Evolutionary conservation across 2,113 vertebrate species (phyloP).

Genomic region (Ophiodon elongatus): DNA sequence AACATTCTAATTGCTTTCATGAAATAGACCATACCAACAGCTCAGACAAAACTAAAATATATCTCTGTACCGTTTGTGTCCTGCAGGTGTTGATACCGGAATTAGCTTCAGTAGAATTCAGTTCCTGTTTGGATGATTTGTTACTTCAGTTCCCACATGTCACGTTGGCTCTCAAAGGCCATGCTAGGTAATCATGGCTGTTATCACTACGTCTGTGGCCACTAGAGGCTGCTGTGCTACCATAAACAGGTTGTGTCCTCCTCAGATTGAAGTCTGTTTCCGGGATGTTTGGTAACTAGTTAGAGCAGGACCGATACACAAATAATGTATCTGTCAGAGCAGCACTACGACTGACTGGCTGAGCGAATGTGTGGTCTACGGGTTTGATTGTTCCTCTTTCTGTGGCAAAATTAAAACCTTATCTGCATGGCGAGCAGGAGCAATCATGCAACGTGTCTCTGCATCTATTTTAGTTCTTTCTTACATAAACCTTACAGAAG

Average conservation of each 20-base stretch:
- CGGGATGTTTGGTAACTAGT: background rate
- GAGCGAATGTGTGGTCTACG: background rate
- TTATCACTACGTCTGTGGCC: slow-evolving; percentile 27
- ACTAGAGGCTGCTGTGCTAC: slow-evolving; percentile 73
- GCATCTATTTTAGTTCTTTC: slow-evolving; percentile 4
- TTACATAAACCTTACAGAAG: background rate
- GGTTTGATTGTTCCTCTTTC: background rate
- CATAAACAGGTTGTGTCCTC: slow-evolving; percentile 5
- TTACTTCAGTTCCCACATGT: background rate
- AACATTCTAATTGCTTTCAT: background rate
- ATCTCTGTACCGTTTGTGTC: background rate
- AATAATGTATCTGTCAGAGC: background rate
- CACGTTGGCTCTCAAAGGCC: background rate
- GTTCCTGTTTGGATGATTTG: slow-evolving; percentile 5
- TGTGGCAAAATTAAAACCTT: background rate
- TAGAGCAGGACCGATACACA: background rate
- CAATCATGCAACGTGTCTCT: background rate
- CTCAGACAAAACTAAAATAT: background rate
- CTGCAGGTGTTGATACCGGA: background rate
- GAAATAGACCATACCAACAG: background rate
- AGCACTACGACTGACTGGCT: background rate
- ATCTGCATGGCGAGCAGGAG: background rate
- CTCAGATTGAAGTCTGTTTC: background rate
- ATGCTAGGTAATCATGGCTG: background rate
- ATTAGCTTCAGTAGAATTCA: background rate